Percentiles rank a stretch among this genome's conserved stretches.
These are phyloP conservation scores for Uria aalge DNA, from an alignment of 2,113 vertebrate species.

Conservation along the genomic window DNA sequence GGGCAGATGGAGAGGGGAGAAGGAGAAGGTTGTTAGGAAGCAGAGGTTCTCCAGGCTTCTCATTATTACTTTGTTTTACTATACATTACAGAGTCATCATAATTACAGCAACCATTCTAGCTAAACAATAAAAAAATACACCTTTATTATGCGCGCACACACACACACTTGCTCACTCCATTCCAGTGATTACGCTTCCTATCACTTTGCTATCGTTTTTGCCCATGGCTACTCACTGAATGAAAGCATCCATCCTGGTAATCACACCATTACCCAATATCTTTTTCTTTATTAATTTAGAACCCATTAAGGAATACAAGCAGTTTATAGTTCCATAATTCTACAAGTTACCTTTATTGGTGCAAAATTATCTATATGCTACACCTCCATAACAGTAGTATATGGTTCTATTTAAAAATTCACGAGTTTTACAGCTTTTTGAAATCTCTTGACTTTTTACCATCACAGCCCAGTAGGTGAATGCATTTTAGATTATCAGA, in stretches of 20 bases:
- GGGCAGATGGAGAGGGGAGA: accelerated
- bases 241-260: background rate
- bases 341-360: background rate
- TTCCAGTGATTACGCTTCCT: background rate
- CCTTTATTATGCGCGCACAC: background rate
- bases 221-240: background rate
- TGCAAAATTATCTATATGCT: background rate
- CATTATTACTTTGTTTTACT: background rate
- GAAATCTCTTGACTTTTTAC: background rate
- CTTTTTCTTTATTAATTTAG: background rate
- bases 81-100: accelerated
- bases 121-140: background rate
- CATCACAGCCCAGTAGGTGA: background rate
- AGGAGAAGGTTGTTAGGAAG: background rate
- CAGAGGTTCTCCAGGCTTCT: background rate
- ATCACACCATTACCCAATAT: background rate
- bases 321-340: background rate
- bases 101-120: background rate
- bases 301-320: background rate
- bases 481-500: background rate
- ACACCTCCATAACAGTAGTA: background rate
- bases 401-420: background rate
- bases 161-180: background rate
- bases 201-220: background rate
- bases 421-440: background rate